Base-by-base conservation (phyloP, 2,797 vertebrate genomes). In the Ambastaia sidthimunki region DNA sequence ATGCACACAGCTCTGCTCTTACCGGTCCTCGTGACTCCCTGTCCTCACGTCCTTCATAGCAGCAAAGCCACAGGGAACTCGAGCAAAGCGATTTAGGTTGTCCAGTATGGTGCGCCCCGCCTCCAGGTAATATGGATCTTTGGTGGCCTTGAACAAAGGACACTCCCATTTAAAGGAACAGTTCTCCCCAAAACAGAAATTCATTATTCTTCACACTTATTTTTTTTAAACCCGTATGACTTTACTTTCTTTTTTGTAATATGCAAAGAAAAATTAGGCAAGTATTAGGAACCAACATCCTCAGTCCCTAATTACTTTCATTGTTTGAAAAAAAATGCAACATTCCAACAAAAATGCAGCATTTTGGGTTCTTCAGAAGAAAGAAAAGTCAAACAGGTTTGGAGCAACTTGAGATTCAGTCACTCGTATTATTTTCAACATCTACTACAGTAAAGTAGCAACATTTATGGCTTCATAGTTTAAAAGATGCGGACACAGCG, bases 31-130 rank as follows among this genome's bases (percentile, higher is more conserved):
- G 0, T 99, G 98, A 86, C 97, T 99, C 78, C 98, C 98, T 0
- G 98, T 99, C 15, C 98, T 96, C 52, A 99, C 98, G 28, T 99
- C 98, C 89, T 99, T 99, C 96, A 99, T 97, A 19, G 98, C 98
- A 83, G 98, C 98, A 63, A 99, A 99, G 72, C 98, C 98, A 1
- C 98, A 99, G 62, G 98, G 98, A 71, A 99, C 98, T n/a, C 98
- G 94, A 21, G 98, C 98, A 21, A 95, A 99, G 74, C 97, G 97
- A 88, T 99, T 99, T 86, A 99, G 93, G 93, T 99, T 99, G 85
- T 99, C 98, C 90, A 99, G 94, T 81, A 99, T 95, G 0, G 96
- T 97, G 90, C 96, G 98, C 59, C 98, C 98, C 79, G 95, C 98
- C 91, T 99, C 97, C 85, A 99, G 91, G 88, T 99, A 99, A 87